These are phyloP conservation scores for Glomeris maerens DNA, from an alignment of 1,140 invertebrate species.

Conservation along the genomic window DNA sequence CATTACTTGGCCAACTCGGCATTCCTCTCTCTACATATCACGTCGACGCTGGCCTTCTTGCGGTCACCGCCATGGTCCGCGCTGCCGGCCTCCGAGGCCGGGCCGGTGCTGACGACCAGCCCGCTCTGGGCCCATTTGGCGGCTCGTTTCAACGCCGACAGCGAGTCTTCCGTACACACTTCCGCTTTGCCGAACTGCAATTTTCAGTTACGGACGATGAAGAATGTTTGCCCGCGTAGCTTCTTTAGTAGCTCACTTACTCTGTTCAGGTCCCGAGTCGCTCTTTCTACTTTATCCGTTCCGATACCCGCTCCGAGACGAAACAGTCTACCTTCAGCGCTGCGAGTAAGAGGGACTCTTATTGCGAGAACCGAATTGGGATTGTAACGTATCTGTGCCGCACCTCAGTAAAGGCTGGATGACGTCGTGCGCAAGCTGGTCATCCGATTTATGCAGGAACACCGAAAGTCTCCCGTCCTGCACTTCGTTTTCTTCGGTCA, in stretches of 20 bases:
- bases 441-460: conserved; percentile 30
- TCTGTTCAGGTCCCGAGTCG: conserved; percentile 31
- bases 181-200: conserved; percentile 25
- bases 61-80: conserved; percentile 20
- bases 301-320: conserved; percentile 24
- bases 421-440: conserved; percentile 31
- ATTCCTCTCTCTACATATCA: conserved; percentile 31
- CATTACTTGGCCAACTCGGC: conserved; percentile 27
- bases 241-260: too few species aligned
- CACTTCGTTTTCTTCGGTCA: conserved; percentile 23
- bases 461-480: conserved; percentile 28
- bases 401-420: conserved; percentile 30
- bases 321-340: conserved; percentile 28
- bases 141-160: conserved; percentile 27
- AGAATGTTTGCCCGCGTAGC: too few species aligned
- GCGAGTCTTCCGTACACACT: conserved; percentile 28
- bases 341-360: conserved; percentile 17
- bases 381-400: too few species aligned
- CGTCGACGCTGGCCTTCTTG: conserved; percentile 27
- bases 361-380: too few species aligned
- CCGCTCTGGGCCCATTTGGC: conserved; percentile 32
- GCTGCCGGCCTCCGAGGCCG: conserved; percentile 26
- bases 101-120: conserved; percentile 28
- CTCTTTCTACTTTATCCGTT: conserved; percentile 28
- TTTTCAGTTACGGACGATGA: too few species aligned